These are phyloP conservation scores for Diabrotica undecimpunctata DNA, from an alignment of 1,140 invertebrate genomes.

Conservation along the genomic window DNA sequence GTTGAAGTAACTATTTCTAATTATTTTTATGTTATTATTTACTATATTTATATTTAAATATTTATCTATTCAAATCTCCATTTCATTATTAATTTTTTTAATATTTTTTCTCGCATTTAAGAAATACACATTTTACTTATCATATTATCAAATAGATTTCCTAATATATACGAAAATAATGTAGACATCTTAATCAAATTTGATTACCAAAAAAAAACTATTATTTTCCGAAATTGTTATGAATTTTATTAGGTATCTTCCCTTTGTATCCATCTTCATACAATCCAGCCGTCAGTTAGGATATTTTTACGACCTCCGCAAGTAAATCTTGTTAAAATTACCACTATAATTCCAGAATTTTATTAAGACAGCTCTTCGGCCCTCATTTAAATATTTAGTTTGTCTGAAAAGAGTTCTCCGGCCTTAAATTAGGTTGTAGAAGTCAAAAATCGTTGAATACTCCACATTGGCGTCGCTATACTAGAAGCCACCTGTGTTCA, in stretches of 20 bases:
- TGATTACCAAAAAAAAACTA: not conserved
- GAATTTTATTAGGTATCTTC: not conserved
- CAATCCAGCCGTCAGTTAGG: not conserved
- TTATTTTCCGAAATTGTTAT: not conserved
- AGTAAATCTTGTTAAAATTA: constrained; percentile 8
- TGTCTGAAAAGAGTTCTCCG: constrained; percentile 5
- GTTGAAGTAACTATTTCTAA: too few relatives aligned
- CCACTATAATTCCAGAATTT: constrained; percentile 8
- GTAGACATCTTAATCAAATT: too few relatives aligned
- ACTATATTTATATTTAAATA: too few relatives aligned
- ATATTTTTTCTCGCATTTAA: too few relatives aligned
- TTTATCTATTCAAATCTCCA: too few relatives aligned
- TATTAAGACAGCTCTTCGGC: constrained; percentile 11
- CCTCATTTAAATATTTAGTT: constrained; percentile 12
- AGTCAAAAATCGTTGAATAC: constrained; percentile 9
- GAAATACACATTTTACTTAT: too few relatives aligned
- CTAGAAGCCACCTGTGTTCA: constrained; percentile 7
- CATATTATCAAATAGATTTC: too few relatives aligned
- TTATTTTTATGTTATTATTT: too few relatives aligned
- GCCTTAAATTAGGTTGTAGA: constrained; percentile 7
- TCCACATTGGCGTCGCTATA: not conserved
- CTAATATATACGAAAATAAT: too few relatives aligned
- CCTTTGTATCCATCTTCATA: not conserved
- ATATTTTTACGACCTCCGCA: constrained; percentile 2
- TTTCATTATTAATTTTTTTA: too few relatives aligned